These are phyloP conservation scores for Pangasius krempfi DNA, from an alignment of 2,797 vertebrate genomes.

Conservation along the genomic window DNA sequence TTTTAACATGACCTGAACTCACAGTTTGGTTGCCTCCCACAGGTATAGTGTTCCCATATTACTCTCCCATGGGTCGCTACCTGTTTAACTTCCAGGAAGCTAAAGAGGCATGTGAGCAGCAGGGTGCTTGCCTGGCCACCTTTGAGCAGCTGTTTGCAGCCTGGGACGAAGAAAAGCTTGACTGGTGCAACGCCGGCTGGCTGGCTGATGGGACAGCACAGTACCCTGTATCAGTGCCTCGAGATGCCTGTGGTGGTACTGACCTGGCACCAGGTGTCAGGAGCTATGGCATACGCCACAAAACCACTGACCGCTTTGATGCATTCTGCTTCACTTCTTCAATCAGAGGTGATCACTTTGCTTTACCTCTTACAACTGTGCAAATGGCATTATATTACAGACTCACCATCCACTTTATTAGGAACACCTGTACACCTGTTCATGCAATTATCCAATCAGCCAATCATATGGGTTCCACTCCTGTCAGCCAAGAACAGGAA, in stretches of 20 bases:
- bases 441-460: neutral
- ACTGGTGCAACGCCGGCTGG: conserved; percentile 96
- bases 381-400: neutral
- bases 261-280: conserved; percentile 82
- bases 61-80: conserved; percentile 84
- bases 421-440: neutral
- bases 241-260: conserved; percentile 82
- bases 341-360: conserved; percentile 74
- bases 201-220: conserved; percentile 87
- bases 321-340: conserved; percentile 88
- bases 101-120: conserved; percentile 79
- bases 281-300: conserved; percentile 84
- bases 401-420: neutral
- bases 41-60: conserved; percentile 93
- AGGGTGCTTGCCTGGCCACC: conserved; percentile 83
- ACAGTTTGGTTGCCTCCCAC: conserved; percentile 22
- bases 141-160: conserved; percentile 88
- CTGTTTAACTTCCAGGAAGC: conserved; percentile 83
- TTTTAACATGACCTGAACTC: neutral
- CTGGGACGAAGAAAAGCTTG: conserved; percentile 89
- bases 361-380: neutral
- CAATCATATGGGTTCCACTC: neutral
- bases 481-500: neutral
- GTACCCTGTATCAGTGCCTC: conserved; percentile 84
- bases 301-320: conserved; percentile 78